phyloP scores from a whole-genome alignment of 2,888 invertebrate genomes.

The Psylliodes chrysocephalus region DNA sequence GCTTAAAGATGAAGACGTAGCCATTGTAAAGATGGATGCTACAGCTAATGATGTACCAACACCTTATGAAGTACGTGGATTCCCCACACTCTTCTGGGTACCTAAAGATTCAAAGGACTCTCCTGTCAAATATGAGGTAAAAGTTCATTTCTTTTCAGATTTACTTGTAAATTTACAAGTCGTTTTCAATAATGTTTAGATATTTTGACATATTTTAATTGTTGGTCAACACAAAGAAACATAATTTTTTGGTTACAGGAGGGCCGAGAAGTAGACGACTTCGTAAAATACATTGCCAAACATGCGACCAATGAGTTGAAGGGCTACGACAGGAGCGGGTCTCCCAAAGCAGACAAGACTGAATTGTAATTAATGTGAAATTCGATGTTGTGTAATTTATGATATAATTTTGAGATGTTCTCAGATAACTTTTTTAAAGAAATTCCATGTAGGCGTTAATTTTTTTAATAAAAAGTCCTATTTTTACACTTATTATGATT shows the following conservation, averaged over 20 bases:
- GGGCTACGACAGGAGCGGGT: slow-evolving; percentile 88
- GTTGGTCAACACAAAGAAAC: too few relatives aligned
- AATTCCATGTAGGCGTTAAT: slow-evolving; percentile 24
- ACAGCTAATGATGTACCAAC: slow-evolving; percentile 98
- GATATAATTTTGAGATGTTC: slow-evolving; percentile 38
- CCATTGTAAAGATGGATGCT: slow-evolving; percentile 97
- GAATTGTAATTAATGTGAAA: slow-evolving; percentile 67
- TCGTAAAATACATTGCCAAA: slow-evolving; percentile 93
- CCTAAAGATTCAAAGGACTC: slow-evolving; percentile 82
- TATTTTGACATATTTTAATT: too few relatives aligned
- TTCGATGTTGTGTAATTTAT: slow-evolving; percentile 33
- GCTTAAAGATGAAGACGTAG: slow-evolving; percentile 78
- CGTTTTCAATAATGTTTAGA: too few relatives aligned
- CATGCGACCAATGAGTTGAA: slow-evolving; percentile 89
- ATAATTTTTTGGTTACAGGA: slow-evolving; percentile 71
- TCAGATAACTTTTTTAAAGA: slow-evolving; percentile 35
- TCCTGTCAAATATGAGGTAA: slow-evolving; percentile 87
- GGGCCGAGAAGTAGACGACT: slow-evolving; percentile 92
- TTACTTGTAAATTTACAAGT: too few relatives aligned
- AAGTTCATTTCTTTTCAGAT: too few relatives aligned
- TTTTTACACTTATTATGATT: slow-evolving; percentile 30
- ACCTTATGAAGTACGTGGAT: slow-evolving; percentile 91
- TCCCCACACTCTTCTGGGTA: slow-evolving; percentile 97
- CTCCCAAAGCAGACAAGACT: slow-evolving; percentile 66
- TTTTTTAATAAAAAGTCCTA: slow-evolving; percentile 33